Evolutionary conservation across 1,140 invertebrate species (phyloP), one percentile per base, ranked within the genome.

Genomic region (Papilio dardanus): DNA sequence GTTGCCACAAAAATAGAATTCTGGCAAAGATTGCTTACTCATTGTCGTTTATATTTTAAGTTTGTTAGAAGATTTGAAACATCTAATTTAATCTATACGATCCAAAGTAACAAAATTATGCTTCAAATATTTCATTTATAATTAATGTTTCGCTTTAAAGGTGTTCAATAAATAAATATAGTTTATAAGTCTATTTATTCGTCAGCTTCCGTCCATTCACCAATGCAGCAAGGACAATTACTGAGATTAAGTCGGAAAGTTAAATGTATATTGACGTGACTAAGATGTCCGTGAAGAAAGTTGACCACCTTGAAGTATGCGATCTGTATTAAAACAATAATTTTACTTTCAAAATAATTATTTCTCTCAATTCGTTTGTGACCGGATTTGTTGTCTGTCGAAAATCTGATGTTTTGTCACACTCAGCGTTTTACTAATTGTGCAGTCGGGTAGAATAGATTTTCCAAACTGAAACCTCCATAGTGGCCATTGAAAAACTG

Each of bases 1-100:
- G 86, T 86, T 89, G 81, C 83, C 80, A 88, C 83, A 69, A 71
- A 88, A 87, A 87, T 88, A 86, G 81, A 86, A 80, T 62, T 62
- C 54, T 82, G 76, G 80, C 80, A 84, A 76, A 77, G 74, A 76
- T 77, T 78, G 54, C 10, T 62, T 28, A 62, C 24, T 21, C 24
- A 62, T 62, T 24, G 12, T 4, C 24, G 24, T 28, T 62, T 54
- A 16, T 54, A 62, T 62, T 16, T 62, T 28, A 62, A 10, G 24
- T 62, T 62, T 62, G 30, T 28, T 28, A 14, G 21, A 28, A n/a
- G 1, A 28, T 28, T 8, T 28, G 19, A 12, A 62, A 62, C 12
- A 5, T 50, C 54, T 30, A 30, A 62, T 62, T 30, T 62, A 62
- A 62, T 62, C 12, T 62, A 5, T 24, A 19, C n/a, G 42, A 46